These are phyloP conservation scores for Chrysoperla carnea DNA, from an alignment of 1,140 invertebrate species.

Conservation along the genomic window DNA sequence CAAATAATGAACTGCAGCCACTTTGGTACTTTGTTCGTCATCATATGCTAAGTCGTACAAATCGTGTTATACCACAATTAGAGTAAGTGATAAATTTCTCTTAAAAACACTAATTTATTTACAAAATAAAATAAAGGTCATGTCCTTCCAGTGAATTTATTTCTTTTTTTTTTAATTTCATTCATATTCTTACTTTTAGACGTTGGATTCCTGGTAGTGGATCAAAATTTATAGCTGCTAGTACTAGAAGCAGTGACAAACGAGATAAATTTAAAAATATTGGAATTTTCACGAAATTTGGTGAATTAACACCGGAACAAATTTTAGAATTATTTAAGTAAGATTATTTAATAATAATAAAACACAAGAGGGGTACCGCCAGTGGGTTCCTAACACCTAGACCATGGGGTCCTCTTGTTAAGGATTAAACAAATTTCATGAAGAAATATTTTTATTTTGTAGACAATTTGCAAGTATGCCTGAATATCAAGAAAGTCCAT, in stretches of 20 bases:
- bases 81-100: slow-evolving; percentile 1
- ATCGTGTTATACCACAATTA: not conserved
- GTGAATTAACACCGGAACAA: not conserved
- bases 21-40: slow-evolving; percentile 1
- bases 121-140: no score
- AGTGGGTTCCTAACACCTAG: no score
- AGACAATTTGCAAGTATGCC: not conserved
- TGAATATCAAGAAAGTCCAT: not conserved
- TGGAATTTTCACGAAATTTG: not conserved
- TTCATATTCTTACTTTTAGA: no score
- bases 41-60: not conserved
- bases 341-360: no score
- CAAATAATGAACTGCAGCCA: not conserved
- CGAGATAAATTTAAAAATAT: not conserved
- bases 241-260: not conserved
- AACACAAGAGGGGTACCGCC: no score
- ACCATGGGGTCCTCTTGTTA: no score
- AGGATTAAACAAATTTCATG: no score
- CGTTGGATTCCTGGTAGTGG: slow-evolving; percentile 29
- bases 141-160: no score
- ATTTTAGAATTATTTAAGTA: not conserved
- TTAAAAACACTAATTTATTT: no score
- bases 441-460: not conserved
- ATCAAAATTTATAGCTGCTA: not conserved
- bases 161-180: slow-evolving; percentile 8